Base-by-base conservation (phyloP, 2,888 invertebrate species). In the Tanytarsus gracilentus region DNA sequence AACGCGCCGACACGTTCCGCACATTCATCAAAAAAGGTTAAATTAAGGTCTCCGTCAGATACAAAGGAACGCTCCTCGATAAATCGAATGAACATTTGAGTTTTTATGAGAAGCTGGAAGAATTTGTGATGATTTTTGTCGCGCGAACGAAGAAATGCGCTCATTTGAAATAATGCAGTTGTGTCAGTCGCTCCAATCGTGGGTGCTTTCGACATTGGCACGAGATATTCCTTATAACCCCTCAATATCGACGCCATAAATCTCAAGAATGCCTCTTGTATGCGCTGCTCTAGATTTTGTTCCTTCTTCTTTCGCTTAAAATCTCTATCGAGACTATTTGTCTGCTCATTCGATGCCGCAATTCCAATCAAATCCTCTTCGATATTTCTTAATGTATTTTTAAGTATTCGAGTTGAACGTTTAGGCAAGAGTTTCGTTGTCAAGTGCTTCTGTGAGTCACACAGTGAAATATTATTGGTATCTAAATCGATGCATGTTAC, bases 41-140 rank as follows among this genome's bases (percentile, higher is more conserved):
- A 77, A 50, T 94, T 92, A 63, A 93, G 92, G 75, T 98, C 97
- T 67, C 90, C 92, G 70, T 97, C 97, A n/a, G 95, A 94, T 1
- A 97, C 94, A 75, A 99, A 98, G 65, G 96, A 96, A 18, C 98
- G 81, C 73, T 99, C 99, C 74, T 99, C 98, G 64, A 99, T 97
- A 74, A 99, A 99, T 56, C 96, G 84, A 65, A 92, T 94, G 76
- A 97, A 98, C 88, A 94, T 93, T 76, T 98, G 97, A 1, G 97
- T 98, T 67, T 85, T 86, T 81, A 93, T 88, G 70, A 96, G 77
- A 65, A 90, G 78, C 29, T 83, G 82, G 76, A 88, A 97, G 78
- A 97, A 97, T 70, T 92, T 86, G 61, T 87, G 86, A 68, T 90
- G 84, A 18, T 85, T 78, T 77, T 91, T 92, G 72, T 96, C 96